These are phyloP conservation scores for Myotis brandtii DNA, from an alignment of 2,113 vertebrate species.

Conservation along the genomic window DNA sequence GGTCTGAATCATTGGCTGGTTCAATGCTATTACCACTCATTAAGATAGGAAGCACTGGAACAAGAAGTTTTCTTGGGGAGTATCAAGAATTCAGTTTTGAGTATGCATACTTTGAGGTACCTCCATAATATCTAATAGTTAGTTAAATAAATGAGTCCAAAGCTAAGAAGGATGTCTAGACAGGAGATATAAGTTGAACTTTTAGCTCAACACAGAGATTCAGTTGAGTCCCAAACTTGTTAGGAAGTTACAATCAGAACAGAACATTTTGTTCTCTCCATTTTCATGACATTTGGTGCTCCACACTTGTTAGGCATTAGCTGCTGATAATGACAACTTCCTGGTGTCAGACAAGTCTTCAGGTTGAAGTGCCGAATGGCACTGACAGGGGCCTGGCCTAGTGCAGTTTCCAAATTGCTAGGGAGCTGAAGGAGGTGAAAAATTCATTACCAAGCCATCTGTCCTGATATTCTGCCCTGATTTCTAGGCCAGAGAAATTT, in stretches of 20 bases:
- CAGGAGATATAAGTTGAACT: neutral
- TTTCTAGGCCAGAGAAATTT: conserved; percentile 65
- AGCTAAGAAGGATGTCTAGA: neutral
- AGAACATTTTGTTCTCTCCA: neutral
- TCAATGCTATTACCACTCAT: neutral
- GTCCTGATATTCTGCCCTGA: conserved; percentile 64
- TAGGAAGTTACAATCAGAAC: neutral
- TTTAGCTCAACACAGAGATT: neutral
- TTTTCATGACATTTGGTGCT: neutral
- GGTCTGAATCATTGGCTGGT: neutral
- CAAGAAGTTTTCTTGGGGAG: neutral
- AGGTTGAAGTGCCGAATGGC: conserved; percentile 34
- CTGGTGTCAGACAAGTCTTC: conserved; percentile 71
- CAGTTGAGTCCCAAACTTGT: neutral
- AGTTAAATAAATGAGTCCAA: neutral
- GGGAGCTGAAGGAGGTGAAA: conserved; percentile 64
- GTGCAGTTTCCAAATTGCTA: conserved; percentile 54
- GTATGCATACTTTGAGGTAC: neutral
- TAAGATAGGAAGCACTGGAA: neutral
- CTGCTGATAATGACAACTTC: conserved; percentile 19
- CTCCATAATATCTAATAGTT: neutral
- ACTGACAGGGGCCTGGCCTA: conserved; percentile 46
- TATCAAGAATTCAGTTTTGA: neutral
- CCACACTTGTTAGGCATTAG: conserved; percentile 48
- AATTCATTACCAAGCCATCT: conserved; percentile 81